Conservation (phyloP, 2,113 vertebrate genomes). For the Barbus barbus region DNA sequence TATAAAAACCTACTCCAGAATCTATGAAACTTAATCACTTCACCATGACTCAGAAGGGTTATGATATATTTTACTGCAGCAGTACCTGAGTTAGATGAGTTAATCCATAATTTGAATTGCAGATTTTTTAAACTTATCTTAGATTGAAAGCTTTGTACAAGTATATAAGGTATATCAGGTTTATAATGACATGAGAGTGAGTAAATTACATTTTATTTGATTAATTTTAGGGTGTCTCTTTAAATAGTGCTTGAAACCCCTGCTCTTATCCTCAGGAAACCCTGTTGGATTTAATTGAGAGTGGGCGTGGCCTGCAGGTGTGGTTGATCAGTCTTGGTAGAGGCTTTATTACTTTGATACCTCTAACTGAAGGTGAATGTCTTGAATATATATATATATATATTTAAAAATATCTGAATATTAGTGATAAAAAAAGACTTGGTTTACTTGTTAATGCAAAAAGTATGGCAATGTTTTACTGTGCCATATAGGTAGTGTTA, state of each 20-base stretch:
- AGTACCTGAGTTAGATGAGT: background rate
- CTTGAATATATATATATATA: background rate
- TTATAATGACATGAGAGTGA: background rate
- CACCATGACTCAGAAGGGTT: background rate
- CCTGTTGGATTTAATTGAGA: constrained; percentile 56
- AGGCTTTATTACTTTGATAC: constrained; percentile 56
- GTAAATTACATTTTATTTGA: background rate
- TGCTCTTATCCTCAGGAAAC: constrained; percentile 46
- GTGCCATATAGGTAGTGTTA: background rate
- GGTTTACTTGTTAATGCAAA: background rate
- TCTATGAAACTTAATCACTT: constrained; percentile 24
- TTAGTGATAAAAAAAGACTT: background rate
- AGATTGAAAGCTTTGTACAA: background rate
- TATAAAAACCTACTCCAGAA: constrained; percentile 12
- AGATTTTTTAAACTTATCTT: background rate
- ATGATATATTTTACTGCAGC: background rate
- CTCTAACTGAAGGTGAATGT: constrained; percentile 44
- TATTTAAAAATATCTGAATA: background rate
- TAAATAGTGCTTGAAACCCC: background rate
- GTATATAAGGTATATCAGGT: background rate
- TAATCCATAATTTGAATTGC: background rate
- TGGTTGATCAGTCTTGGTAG: constrained; percentile 56
- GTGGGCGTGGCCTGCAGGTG: constrained; percentile 55
- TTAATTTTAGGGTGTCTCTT: background rate
- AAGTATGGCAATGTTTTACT: constrained; percentile 9